phyloP scores from a whole-genome alignment of 1,140 invertebrate species.

The Aleiodes sp. region DNA sequence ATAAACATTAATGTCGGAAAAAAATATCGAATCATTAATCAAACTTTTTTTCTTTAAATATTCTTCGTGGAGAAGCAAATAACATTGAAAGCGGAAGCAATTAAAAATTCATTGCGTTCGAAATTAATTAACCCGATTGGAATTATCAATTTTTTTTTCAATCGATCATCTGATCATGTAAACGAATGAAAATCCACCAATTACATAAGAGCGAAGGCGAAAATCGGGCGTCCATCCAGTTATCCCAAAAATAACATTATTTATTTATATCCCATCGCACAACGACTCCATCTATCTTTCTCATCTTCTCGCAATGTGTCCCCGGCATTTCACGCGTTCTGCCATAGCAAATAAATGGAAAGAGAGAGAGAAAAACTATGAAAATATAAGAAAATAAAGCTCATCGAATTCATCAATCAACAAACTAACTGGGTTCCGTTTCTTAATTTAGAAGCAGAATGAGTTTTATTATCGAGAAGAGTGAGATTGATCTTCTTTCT shows the following conservation, averaged over 20 bases:
- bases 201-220: constrained; percentile 55
- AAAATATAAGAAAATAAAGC: constrained; percentile 25
- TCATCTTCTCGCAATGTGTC: constrained; percentile 40
- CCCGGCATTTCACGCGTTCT: constrained; percentile 37
- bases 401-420: constrained; percentile 35
- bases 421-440: constrained; percentile 22
- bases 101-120: too few species aligned
- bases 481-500: neutral
- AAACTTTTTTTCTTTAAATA: neutral
- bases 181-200: constrained; percentile 55
- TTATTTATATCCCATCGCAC: constrained; percentile 61
- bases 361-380: constrained; percentile 34
- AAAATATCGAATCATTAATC: neutral
- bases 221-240: constrained; percentile 62
- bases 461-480: neutral
- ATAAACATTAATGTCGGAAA: neutral
- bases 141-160: constrained; percentile 13
- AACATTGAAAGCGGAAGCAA: too few species aligned
- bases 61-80: too few species aligned
- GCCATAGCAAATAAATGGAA: constrained; percentile 36
- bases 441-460: neutral
- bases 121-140: too few species aligned
- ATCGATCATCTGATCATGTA: constrained; percentile 27
- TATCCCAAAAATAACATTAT: constrained; percentile 59
- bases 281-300: constrained; percentile 54